Base-by-base conservation (phyloP, 2,113 vertebrate species). In the Thryonomys swinderianus region DNA sequence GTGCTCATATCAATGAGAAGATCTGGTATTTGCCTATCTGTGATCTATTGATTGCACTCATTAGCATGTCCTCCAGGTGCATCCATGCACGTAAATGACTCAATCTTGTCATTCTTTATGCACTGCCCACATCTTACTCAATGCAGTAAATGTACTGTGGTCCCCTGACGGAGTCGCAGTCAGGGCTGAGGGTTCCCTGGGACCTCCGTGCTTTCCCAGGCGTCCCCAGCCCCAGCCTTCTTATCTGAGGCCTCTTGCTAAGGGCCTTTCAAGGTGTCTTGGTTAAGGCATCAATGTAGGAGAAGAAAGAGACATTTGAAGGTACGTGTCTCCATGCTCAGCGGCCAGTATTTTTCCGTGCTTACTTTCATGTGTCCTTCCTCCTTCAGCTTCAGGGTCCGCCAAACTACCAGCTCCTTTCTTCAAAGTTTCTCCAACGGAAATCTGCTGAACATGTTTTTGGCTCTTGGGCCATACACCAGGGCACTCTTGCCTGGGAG, bases 101-200 rank as follows among this genome's bases (percentile, higher is more conserved):
- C n/a, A n/a, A n/a, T n/a, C n/a, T n/a, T n/a, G n/a, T n/a, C n/a
- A n/a, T n/a, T n/a, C n/a, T n/a, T n/a, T n/a, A n/a, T n/a, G n/a
- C 0, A 4, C 0, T 17, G 0, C 32, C 1, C 3, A 3, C 23
- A 9, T 53, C 3, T 3, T 8, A 21, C 2, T 30, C 32, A 2
- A 4, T 23, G 2, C 16, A 17, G 13, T 4, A 1, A 51, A 12
- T 48, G 7, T 3, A 25, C 2, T 51, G 7, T 2, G 23, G 6
- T 51, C 34, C 88, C 34, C 4, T 2, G 23, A 55, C 1, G 37
- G 14, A n/a, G 11, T 30, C 40, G 2, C 0, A 23, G 20, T 59
- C 20, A n/a, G 66, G 45, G 10, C 40, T 32, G 64, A 32, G 27
- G 20, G 1, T 7, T 1, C 6, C 37, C 4, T 9, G 20, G 12